These are phyloP conservation scores for Chaetophractus vellerosus DNA, from an alignment of 2,797 vertebrate genomes.

Conservation along the genomic window DNA sequence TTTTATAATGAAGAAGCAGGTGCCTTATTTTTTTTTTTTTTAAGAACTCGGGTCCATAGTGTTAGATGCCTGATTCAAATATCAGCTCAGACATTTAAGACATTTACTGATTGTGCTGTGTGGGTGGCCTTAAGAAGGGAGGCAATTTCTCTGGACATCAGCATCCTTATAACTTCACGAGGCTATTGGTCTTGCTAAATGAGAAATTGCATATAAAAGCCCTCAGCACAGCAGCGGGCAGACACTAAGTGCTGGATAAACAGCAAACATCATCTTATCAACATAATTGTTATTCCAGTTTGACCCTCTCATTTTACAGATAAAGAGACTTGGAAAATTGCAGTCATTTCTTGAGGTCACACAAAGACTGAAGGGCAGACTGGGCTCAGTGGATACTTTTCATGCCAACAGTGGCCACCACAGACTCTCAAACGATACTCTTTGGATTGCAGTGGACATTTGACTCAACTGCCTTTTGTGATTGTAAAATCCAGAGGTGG, in stretches of 20 bases:
- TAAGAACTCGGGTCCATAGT: no score
- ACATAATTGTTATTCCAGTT: neutral
- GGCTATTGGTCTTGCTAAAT: neutral
- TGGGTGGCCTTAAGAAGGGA: neutral
- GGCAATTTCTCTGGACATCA: neutral
- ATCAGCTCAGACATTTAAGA: neutral
- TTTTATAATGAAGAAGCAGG: neutral
- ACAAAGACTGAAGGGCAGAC: neutral
- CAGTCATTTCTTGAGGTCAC: neutral
- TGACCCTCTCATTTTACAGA: neutral
- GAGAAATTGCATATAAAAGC: neutral
- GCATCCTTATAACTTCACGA: neutral
- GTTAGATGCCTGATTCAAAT: neutral
- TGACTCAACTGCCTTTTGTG: neutral
- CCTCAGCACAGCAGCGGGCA: neutral
- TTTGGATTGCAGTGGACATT: neutral
- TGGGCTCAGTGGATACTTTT: neutral
- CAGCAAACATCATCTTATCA: fast-evolving
- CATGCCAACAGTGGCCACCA: neutral
- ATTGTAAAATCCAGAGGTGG: neutral
- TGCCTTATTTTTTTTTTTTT: no score
- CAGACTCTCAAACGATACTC: neutral
- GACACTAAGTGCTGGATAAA: neutral
- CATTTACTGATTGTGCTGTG: neutral
- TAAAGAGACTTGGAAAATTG: neutral